These are phyloP conservation scores for Xiphophorus hellerii DNA, from an alignment of 2,113 vertebrate genomes.

Conservation along the genomic window DNA sequence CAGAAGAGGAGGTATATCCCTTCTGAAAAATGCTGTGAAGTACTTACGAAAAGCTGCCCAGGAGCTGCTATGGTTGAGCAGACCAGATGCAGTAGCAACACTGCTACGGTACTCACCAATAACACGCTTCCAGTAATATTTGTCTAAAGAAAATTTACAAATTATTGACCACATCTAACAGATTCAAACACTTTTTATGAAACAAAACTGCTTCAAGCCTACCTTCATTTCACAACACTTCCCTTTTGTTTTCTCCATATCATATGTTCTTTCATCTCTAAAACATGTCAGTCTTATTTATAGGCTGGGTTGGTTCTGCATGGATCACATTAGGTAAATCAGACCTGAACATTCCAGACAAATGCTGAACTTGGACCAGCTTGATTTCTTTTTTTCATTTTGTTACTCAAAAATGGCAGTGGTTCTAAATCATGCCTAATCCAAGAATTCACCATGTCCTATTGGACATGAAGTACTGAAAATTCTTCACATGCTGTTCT, in stretches of 20 bases:
- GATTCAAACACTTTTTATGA: background rate
- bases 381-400: background rate
- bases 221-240: slow-evolving; percentile 55
- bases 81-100: slow-evolving; percentile 73
- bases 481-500: slow-evolving; percentile 62
- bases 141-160: slow-evolving; percentile 20
- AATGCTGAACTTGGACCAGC: slow-evolving; percentile 35
- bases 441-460: slow-evolving; percentile 18
- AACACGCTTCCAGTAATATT: background rate
- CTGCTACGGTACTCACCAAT: slow-evolving; percentile 34
- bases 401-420: background rate
- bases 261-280: slow-evolving; percentile 41
- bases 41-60: slow-evolving; percentile 74
- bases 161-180: background rate
- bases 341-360: slow-evolving; percentile 13
- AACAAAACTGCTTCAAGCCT: background rate
- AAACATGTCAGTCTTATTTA: slow-evolving; percentile 71
- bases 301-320: slow-evolving; percentile 75
- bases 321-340: slow-evolving; percentile 74
- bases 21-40: background rate
- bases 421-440: slow-evolving; percentile 31
- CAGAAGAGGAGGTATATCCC: background rate
- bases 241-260: slow-evolving; percentile 31
- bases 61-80: slow-evolving; percentile 59
- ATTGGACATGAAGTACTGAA: slow-evolving; percentile 18